A percentile compares a stretch with the other conserved stretches of the same genome.
phyloP scores from a whole-genome alignment of 2,797 vertebrate species.

The Myotis vivesi region DNA sequence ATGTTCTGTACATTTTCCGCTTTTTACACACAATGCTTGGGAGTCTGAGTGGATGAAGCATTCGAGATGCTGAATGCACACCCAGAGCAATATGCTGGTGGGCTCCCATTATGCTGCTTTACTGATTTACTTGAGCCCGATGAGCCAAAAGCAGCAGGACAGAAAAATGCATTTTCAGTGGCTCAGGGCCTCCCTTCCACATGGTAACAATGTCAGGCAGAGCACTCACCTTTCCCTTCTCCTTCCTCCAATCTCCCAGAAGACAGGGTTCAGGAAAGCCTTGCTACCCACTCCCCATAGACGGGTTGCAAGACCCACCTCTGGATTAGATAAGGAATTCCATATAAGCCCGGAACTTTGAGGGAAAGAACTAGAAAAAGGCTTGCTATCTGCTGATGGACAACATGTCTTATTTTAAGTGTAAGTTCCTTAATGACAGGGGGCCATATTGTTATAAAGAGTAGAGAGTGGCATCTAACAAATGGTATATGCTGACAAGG shows the following conservation, averaged over 20 bases:
- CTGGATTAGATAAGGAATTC: background rate
- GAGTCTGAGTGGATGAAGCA: background rate
- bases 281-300: background rate
- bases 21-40: background rate
- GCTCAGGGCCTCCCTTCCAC: background rate
- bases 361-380: slow-evolving; percentile 12
- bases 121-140: background rate
- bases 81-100: background rate
- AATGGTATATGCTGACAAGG: slow-evolving; percentile 10
- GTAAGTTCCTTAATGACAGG: slow-evolving; percentile 12
- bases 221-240: background rate
- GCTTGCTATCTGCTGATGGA: background rate
- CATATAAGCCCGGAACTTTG: background rate
- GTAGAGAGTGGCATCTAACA: slow-evolving; percentile 5
- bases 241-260: background rate
- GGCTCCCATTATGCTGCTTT: background rate
- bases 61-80: background rate
- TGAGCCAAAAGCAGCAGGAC: slow-evolving; percentile 7
- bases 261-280: background rate
- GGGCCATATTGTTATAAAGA: background rate
- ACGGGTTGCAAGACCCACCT: background rate
- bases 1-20: slow-evolving; percentile 6
- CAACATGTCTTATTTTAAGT: slow-evolving; percentile 37
- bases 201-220: background rate
- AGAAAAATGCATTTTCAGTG: background rate